Conservation (phyloP, 2,113 vertebrate species). For the Zosterops japonicus region DNA sequence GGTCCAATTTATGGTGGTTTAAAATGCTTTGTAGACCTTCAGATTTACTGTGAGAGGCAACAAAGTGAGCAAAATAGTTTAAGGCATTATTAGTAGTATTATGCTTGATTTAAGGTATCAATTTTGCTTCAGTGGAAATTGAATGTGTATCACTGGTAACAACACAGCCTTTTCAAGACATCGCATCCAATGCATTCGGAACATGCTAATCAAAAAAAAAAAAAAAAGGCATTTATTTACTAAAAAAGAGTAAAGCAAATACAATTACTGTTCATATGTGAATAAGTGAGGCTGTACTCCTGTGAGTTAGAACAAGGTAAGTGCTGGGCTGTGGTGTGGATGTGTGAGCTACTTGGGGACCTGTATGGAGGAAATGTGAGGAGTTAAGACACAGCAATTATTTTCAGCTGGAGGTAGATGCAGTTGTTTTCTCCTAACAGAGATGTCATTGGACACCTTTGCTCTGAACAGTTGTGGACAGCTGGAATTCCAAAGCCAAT, state of each 20-base stretch:
- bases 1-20: neutral
- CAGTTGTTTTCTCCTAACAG: neutral
- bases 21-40: neutral
- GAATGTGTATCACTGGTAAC: neutral
- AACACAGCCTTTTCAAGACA: neutral
- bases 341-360: neutral
- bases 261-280: neutral
- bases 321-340: neutral
- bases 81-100: neutral
- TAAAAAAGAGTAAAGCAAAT: neutral
- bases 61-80: neutral
- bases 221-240: neutral
- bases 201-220: neutral
- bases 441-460: neutral
- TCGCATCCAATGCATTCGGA: neutral
- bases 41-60: neutral
- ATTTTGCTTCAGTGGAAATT: neutral
- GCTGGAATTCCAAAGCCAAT: neutral
- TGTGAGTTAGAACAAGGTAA: neutral
- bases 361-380: neutral
- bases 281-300: neutral
- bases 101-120: neutral
- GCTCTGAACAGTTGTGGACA: neutral
- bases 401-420: neutral
- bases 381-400: neutral